These are phyloP conservation scores for Penaeus chinensis DNA, from an alignment of 1,140 invertebrate genomes.

Conservation along the genomic window DNA sequence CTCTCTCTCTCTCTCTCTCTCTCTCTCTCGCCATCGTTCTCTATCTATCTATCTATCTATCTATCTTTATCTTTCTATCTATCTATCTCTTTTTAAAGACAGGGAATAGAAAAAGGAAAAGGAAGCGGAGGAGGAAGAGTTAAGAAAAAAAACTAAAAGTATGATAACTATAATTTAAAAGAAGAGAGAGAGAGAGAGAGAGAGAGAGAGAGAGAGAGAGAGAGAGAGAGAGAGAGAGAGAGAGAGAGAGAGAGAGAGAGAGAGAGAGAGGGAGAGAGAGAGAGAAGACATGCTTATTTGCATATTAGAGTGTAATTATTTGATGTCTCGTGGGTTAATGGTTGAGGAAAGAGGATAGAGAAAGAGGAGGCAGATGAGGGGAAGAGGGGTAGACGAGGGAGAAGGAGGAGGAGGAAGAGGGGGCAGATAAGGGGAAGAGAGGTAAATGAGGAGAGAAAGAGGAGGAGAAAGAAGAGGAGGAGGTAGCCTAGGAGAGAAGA, in stretches of 20 bases:
- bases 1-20: too few relatives aligned
- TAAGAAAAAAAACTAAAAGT: neutral
- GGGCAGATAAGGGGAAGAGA: neutral
- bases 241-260: constrained; percentile 28
- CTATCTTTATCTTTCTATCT: too few relatives aligned
- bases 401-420: neutral
- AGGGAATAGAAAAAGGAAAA: too few relatives aligned
- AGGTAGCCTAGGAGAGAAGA: neutral
- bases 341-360: constrained; percentile 3
- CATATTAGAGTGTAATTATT: constrained; percentile 6
- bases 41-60: too few relatives aligned
- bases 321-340: constrained; percentile 9
- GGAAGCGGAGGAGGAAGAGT: too few relatives aligned
- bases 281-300: too few relatives aligned
- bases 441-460: neutral
- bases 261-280: constrained; percentile 2
- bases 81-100: too few relatives aligned
- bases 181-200: neutral
- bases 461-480: neutral
- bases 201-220: constrained; percentile 8
- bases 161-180: neutral
- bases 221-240: neutral
- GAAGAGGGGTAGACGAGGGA: neutral
- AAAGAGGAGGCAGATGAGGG: neutral
- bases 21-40: too few relatives aligned